Conservation (phyloP, 1,140 invertebrate genomes). For the Himalopsyche phryganea region DNA sequence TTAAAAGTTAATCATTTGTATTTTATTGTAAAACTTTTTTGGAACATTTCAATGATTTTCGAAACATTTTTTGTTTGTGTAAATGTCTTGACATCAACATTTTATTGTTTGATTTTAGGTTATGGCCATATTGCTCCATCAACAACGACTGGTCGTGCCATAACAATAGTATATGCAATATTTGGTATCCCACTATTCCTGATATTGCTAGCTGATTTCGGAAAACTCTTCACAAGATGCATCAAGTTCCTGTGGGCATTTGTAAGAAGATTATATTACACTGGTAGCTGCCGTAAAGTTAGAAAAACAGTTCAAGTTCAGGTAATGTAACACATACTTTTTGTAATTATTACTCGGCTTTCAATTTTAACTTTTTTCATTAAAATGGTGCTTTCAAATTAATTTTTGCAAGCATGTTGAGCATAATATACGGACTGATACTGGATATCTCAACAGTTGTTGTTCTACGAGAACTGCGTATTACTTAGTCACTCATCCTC, state of each 20-base stretch:
- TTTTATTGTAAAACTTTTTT: too few relatives aligned
- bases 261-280: conserved; percentile 81
- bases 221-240: conserved; percentile 84
- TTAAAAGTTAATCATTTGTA: too few relatives aligned
- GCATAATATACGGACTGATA: too few relatives aligned
- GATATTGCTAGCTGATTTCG: conserved; percentile 87
- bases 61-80: too few relatives aligned
- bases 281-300: conserved; percentile 76
- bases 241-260: conserved; percentile 94
- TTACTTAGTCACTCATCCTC: too few relatives aligned
- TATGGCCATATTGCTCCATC: conserved; percentile 91
- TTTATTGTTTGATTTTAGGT: conserved; percentile 62
- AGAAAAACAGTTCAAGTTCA: conserved; percentile 70
- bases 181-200: conserved; percentile 93
- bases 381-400: neutral
- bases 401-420: too few relatives aligned
- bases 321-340: too few relatives aligned
- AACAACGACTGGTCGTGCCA: conserved; percentile 75
- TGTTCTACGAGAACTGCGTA: too few relatives aligned
- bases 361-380: neutral
- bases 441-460: too few relatives aligned
- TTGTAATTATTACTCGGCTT: neutral
- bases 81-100: too few relatives aligned
- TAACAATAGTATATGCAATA: conserved; percentile 91
- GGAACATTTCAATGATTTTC: too few relatives aligned